Base-by-base conservation (phyloP, 1,140 invertebrate genomes). In the Conus betulinus region DNA sequence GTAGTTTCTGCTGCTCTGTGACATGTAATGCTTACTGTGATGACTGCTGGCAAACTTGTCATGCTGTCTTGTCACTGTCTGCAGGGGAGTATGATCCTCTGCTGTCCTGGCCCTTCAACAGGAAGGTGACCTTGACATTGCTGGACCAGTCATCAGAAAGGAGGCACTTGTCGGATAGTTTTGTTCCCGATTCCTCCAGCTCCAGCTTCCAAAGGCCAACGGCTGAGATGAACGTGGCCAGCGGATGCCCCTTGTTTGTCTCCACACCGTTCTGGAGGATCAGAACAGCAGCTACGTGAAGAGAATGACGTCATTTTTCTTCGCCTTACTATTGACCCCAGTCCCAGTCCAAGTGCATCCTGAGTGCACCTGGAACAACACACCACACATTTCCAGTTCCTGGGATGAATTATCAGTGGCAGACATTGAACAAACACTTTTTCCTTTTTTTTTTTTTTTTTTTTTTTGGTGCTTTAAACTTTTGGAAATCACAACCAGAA, bases 21-120 rank as follows among this genome's bases (percentile, higher is more conserved):
- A 39, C 39, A 39, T 39, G 39, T 39, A 39, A 39, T 39, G 39
- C 0, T 39, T 39, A 39, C 39, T 39, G 39, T 39, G 39, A 39
- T 39, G 39, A 39, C 0, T 39, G 39, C n/a, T 39, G 3, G 39
- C 3, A 39, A 39, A 39, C 39, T 39, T 0, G 39, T 39, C 39
- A 39, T 39, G 57, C 15, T 8, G 57, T 60, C 57, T 60, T 60
- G 8, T 2, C 15, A 15, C 57, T 60, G 57, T 60, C 93, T 91
- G 91, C 90, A 85, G 93, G 94, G 71, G 91, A 93, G 51, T 93
- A 93, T 88, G 94, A 95, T 90, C 88, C 92, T 17, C 71, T 94
- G 7, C 85, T 95, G 63, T 85, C 84, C 20, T 95, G 94, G 94
- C 94, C 94, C 0, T 95, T 95, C 84, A 83, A 92, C 25, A 92